Evolutionary conservation across 2,113 vertebrate genomes (phyloP), one percentile per base, ranked within the genome.

Genomic region (Pachycephala philippinensis): DNA sequence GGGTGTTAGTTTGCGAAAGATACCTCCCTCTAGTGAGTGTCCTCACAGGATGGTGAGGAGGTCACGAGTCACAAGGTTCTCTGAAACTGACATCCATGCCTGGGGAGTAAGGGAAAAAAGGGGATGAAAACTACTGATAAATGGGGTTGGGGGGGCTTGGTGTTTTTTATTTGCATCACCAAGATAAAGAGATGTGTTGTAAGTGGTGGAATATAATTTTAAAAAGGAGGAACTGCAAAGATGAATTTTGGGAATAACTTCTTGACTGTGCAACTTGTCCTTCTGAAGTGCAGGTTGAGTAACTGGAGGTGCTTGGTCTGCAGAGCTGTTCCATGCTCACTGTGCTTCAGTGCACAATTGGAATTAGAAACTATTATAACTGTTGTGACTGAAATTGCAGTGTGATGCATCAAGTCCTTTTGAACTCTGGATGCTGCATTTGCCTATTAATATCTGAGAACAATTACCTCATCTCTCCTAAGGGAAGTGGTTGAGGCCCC

Each of bases 381-480:
- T 74, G 83, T 69, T 77, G 50, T 45, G 40, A 50, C 42, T 77
- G 79, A 79, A 93, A 86, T 60, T 86, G 59, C 45, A 49, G 57
- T 10, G 26, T 69, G 82, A 61, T 72, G 37, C 57, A 56, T 31
- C 27, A 52, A 66, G 56, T 70, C 74, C 57, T 94, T 91, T 95
- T 75, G 69, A 95, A 89, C 81, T 95, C 52, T 87, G 52, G 68
- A 56, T 95, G 66, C 57, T 79, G 53, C 31, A 90, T 93, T 90
- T 94, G 35, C 59, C 61, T 90, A 16, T 82, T 94, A 71, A 68
- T 57, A 79, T 57, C 85, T 87, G 66, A 69, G 66, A 60, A 84
- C 44, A 56, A 78, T 87, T 72, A 90, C 70, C 33, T 90, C 78
- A 64, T 47, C 31, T 49, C 20, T 93, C 66, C 71, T 68, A 72